These are phyloP conservation scores for Agrochola lota DNA, from an alignment of 2,888 invertebrate species.

Conservation along the genomic window DNA sequence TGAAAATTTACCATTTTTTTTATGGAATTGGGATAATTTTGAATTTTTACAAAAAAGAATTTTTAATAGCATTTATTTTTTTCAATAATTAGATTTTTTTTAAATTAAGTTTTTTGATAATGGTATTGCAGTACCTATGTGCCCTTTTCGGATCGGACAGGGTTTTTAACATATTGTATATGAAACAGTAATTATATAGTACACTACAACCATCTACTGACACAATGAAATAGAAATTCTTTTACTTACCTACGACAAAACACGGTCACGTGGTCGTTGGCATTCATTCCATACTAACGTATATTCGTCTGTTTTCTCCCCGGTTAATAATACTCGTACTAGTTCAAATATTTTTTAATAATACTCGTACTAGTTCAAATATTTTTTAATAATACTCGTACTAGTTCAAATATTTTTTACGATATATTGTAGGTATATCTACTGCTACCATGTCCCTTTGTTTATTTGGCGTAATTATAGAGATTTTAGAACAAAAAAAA, in stretches of 20 bases:
- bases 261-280: neutral
- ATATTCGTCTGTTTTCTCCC: neutral
- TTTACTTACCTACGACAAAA: neutral
- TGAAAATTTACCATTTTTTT: too few relatives aligned
- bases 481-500: too few relatives aligned
- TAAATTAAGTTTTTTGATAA: too few relatives aligned
- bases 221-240: constrained; percentile 5
- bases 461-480: neutral
- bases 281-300: neutral
- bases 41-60: too few relatives aligned
- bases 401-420: neutral
- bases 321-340: neutral
- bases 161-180: neutral
- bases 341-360: neutral
- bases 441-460: neutral
- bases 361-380: neutral
- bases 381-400: neutral
- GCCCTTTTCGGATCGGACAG: too few relatives aligned
- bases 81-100: too few relatives aligned
- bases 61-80: too few relatives aligned
- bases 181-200: too few relatives aligned
- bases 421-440: too few relatives aligned
- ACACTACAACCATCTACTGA: constrained; percentile 4
- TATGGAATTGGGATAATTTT: too few relatives aligned
- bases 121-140: too few relatives aligned